Percentiles rank a stretch among this genome's conserved stretches.
Conservation (phyloP, 2,888 invertebrate genomes). For the Entomobrya proxima region DNA sequence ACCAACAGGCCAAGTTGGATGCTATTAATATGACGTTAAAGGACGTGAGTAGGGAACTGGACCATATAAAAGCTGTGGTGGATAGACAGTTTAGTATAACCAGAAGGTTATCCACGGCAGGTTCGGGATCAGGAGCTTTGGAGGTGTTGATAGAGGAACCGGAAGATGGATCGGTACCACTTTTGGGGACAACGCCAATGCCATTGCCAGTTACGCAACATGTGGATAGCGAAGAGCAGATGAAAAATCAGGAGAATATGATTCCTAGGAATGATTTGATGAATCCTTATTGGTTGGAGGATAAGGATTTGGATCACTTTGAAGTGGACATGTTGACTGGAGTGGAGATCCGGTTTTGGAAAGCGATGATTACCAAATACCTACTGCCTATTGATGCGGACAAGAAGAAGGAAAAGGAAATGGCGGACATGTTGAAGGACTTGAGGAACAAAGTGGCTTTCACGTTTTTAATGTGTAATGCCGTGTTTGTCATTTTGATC, state of each 20-base stretch:
- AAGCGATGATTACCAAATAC: constrained; percentile 79
- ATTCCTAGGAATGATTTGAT: constrained; percentile 78
- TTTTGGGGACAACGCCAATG: background rate
- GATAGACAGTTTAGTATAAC: constrained; percentile 28
- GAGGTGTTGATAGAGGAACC: constrained; percentile 65
- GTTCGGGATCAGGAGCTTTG: background rate
- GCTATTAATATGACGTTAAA: constrained; percentile 78
- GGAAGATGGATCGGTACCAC: background rate
- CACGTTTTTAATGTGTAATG: constrained; percentile 80
- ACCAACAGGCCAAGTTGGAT: constrained; percentile 78
- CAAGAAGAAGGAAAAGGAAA: constrained; percentile 73
- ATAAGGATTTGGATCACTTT: constrained; percentile 77
- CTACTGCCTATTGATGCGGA: constrained; percentile 78
- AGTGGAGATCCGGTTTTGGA: constrained; percentile 79
- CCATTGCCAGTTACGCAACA: background rate
- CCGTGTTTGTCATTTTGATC: constrained; percentile 80
- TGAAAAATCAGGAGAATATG: constrained; percentile 31
- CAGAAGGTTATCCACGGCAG: background rate
- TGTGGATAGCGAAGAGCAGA: background rate
- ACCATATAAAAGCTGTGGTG: constrained; percentile 77
- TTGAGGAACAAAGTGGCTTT: constrained; percentile 79
- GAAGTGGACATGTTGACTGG: constrained; percentile 78
- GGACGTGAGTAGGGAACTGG: constrained; percentile 78
- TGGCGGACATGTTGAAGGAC: constrained; percentile 77
- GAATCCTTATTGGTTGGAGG: constrained; percentile 78